phyloP scores from a whole-genome alignment of 2,797 vertebrate genomes.

The Salarias fasciatus region DNA sequence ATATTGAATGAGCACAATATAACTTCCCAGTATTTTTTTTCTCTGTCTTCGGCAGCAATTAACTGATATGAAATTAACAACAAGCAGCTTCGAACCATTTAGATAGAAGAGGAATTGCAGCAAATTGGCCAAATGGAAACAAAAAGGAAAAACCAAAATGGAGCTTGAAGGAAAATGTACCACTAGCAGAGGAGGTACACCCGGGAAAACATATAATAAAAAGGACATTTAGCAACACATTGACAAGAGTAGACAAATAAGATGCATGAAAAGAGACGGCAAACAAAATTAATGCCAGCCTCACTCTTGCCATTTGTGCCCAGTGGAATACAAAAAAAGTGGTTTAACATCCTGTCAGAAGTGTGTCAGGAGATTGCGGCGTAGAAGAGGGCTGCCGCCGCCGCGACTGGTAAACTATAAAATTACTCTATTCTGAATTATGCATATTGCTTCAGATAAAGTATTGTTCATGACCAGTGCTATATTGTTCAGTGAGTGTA shows the following conservation, averaged over 20 bases:
- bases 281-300: slow-evolving; percentile 69
- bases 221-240: slow-evolving; percentile 44
- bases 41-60: slow-evolving; percentile 36
- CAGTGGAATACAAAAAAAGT: slow-evolving; percentile 66
- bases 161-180: slow-evolving; percentile 35
- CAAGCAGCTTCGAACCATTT: slow-evolving; percentile 33
- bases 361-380: slow-evolving; percentile 65
- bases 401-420: slow-evolving; percentile 61
- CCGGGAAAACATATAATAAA: slow-evolving; percentile 46
- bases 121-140: slow-evolving; percentile 40
- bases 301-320: slow-evolving; percentile 54
- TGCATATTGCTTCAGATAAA: slow-evolving; percentile 62
- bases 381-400: slow-evolving; percentile 51
- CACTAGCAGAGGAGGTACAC: slow-evolving; percentile 35
- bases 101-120: slow-evolving; percentile 23
- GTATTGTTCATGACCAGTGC: slow-evolving; percentile 61
- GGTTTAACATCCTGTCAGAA: slow-evolving; percentile 68
- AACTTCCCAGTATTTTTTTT: slow-evolving; percentile 15
- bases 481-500: slow-evolving; percentile 59
- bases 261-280: slow-evolving; percentile 60
- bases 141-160: slow-evolving; percentile 50
- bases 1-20: slow-evolving; percentile 14
- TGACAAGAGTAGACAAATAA: slow-evolving; percentile 56
- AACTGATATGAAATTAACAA: slow-evolving; percentile 54
- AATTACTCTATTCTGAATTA: slow-evolving; percentile 68